Evolutionary conservation across 2,888 invertebrate species (phyloP), one percentile per base, ranked within the genome.

Genomic region (Orgyia antiqua): DNA sequence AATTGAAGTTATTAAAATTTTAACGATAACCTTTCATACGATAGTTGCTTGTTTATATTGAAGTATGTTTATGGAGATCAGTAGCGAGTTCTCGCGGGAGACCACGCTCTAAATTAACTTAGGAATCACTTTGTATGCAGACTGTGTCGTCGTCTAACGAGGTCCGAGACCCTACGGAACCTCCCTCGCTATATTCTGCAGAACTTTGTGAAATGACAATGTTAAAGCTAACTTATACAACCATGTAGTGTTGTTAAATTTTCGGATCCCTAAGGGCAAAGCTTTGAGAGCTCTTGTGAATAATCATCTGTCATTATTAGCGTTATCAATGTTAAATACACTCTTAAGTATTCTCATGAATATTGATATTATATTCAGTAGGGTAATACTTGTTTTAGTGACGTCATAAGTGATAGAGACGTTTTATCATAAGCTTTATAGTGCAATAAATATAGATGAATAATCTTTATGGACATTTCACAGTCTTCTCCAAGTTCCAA

Each of bases 61-160:
- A 66, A 64, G 58, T 65, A 60, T 60, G 69, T 67, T 70, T 64
- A 59, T 58, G 51, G 65, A 63, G 73, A 76, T 77, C 72, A 68
- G 55, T 55, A 39, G 48, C 57, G 38, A 39, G 37, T 42, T 61
- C 76, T 59, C 70, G 19, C 9, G 68, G 52, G 80, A 63, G 68
- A 69, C 62, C 57, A 59, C 66, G 59, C 53, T 72, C 68, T 73
- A 82, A 83, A 83, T 83, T 79, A 79, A 78, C 76, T 83, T 79
- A 82, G 52, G 9, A 64, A 65, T 69, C 68, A 68, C 72, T 83
- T 68, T 75, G 77, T 83, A 83, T 83, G 82, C 84, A 84, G 80
- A 79, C 72, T 68, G 67, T 59, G 62, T 62, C 63, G 49, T 47
- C 58, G 43, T 58, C 58, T 80, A 79, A 79, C 76, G 73, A 79